Base-by-base conservation (phyloP, 2,113 vertebrate species). In the Protobothrops flavoviridis region DNA sequence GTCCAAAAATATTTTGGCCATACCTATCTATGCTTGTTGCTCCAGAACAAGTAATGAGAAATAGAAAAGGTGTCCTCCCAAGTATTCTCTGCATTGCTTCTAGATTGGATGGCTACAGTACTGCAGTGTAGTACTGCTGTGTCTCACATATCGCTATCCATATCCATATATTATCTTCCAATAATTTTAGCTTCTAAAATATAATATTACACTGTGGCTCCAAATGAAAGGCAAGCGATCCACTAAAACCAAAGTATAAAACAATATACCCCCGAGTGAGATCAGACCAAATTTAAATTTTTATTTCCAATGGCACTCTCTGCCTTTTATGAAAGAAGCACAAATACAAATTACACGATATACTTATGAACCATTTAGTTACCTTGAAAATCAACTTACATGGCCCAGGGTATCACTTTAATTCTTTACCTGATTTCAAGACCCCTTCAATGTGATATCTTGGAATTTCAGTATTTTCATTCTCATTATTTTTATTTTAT, bases 381-480 rank as follows among this genome's bases (percentile, higher is more conserved):
- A 95, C 23, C 94, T 93, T 96, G 95, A 96, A 96, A 96, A 94
- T 94, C 87, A 92, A 96, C 95, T 33, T 53, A 48, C 17, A 43
- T 93, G 91, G 81, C 74, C 50, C 94, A 24, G 88, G 57, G 88
- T n/a, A 89, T 91, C 92, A 95, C 61, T 50, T 95, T 94, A 56
- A 74, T 0, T 33, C 2, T 87, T 87, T 87, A 87, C 53, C 43
- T 61, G n/a, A 81, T 87, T 85, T 64, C 56, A 87, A 7, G 50
- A 29, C 5, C 56, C 50, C 81, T 64, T 93, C 48, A 87, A 48
- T 55, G 24, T 52, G 89, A 26, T 81, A 81, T 43, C 23, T 52
- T 89, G 13, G n/a, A 57, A 50, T 93, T 56, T 93, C 53, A 93
- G 48, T 53, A 13, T 90, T 85, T 64, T 48, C 24, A 33, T 89